Percentiles rank a stretch among this genome's conserved stretches.
phyloP scores from a whole-genome alignment of 2,113 vertebrate species.

The Mus pahari region DNA sequence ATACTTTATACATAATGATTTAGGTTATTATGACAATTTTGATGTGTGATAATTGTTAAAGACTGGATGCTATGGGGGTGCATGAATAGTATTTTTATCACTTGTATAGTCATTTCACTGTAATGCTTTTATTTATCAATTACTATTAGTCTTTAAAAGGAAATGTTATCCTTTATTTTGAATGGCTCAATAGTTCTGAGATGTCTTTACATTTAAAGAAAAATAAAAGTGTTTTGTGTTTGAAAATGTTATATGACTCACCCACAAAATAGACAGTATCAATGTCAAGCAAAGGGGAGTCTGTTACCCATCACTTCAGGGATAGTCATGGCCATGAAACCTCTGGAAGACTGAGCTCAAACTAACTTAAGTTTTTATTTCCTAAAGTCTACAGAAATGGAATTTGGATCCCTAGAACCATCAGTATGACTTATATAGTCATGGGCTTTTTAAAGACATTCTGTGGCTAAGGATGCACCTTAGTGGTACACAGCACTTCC shows the following conservation, averaged over 20 bases:
- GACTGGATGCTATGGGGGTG: too few species aligned
- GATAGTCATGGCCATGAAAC: not conserved
- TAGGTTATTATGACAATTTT: not conserved
- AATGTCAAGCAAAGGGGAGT: not conserved
- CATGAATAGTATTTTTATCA: not conserved
- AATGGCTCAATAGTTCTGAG: not conserved
- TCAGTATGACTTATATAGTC: not conserved
- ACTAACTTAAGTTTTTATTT: not conserved
- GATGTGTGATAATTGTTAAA: not conserved
- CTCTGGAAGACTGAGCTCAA: not conserved
- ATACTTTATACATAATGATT: not conserved
- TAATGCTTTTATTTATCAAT: not conserved
- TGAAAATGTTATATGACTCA: not conserved
- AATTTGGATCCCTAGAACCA: not conserved
- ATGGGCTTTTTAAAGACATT: not conserved
- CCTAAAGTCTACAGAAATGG: not conserved
- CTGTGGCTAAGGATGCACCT: not conserved
- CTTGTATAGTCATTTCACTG: not conserved
- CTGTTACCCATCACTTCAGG: not conserved
- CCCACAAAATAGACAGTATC: not conserved
- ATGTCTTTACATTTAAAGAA: not conserved
- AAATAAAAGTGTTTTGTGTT: not conserved
- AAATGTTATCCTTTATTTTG: not conserved
- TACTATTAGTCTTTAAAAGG: not conserved
- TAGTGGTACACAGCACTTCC: not conserved